Percentiles rank a stretch among this genome's conserved stretches.
phyloP scores from a whole-genome alignment of 2,113 vertebrate species.

The Gallinago jamesoni region DNA sequence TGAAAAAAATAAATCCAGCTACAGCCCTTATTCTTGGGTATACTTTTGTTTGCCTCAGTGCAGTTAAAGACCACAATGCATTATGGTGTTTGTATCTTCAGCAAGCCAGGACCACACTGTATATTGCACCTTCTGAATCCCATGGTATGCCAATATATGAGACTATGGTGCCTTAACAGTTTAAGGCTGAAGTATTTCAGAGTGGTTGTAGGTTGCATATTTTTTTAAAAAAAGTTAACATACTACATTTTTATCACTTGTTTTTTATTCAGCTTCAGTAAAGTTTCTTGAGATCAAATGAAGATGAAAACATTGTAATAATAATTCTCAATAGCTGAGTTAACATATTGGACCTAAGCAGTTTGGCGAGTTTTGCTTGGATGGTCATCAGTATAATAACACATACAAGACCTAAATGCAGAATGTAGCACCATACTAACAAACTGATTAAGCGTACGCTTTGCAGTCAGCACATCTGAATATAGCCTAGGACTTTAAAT shows the following conservation, averaged over 20 bases:
- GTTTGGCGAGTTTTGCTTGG: background rate
- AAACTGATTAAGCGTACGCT: background rate
- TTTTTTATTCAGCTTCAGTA: background rate
- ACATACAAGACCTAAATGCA: background rate
- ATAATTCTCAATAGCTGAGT: background rate
- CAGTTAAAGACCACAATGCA: background rate
- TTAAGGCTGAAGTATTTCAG: background rate
- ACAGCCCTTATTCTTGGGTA: background rate
- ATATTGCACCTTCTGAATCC: background rate
- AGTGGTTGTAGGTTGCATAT: background rate
- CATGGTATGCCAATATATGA: accelerated
- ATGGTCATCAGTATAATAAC: too few species aligned
- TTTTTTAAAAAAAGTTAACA: background rate
- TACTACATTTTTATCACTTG: background rate
- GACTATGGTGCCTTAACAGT: accelerated
- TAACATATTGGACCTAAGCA: background rate
- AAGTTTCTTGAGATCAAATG: background rate
- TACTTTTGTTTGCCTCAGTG: background rate
- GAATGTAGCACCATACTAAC: background rate
- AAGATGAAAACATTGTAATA: background rate
- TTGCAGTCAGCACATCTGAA: background rate
- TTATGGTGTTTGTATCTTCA: accelerated
- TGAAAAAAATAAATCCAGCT: background rate
- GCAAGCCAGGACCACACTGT: background rate
- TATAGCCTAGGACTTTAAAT: background rate